Evolutionary conservation across 2,797 vertebrate genomes (phyloP).

Genomic region (Tachyglossus aculeatus): DNA sequence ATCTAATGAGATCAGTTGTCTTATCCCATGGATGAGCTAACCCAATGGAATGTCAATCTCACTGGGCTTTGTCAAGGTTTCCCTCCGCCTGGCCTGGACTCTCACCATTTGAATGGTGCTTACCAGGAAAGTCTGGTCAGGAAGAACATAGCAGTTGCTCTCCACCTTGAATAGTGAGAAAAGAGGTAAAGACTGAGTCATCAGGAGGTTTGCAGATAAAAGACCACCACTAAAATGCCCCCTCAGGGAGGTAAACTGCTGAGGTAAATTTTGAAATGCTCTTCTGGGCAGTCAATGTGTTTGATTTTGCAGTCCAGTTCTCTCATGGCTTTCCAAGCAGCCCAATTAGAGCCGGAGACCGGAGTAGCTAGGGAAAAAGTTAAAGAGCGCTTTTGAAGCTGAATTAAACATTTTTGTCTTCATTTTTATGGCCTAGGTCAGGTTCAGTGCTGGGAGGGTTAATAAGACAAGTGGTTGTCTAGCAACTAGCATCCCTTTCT

Average conservation of each 20-base stretch:
- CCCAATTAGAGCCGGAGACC: background rate
- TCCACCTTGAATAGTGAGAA: no score
- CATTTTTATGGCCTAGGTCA: conserved; percentile 9
- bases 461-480: conserved; percentile 57
- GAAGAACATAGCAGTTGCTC: no score
- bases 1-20: no score
- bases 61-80: no score
- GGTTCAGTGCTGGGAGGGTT: background rate
- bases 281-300: background rate
- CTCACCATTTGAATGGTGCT: no score
- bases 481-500: conserved; percentile 52
- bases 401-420: conserved; percentile 7
- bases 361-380: background rate
- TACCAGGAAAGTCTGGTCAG: no score
- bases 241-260: background rate
- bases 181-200: no score
- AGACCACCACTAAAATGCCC: background rate
- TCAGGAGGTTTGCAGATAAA: background rate
- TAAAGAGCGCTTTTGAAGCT: conserved; percentile 9
- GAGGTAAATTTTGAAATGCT: background rate
- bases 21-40: no score
- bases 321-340: background rate
- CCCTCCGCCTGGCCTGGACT: no score
- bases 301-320: background rate
- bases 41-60: no score